A percentile compares a stretch with the other conserved stretches of the same genome.
These are phyloP conservation scores for Epizoanthus ramosus DNA, from an alignment of 92 coral and sea anemone genomes.

Conservation along the genomic window DNA sequence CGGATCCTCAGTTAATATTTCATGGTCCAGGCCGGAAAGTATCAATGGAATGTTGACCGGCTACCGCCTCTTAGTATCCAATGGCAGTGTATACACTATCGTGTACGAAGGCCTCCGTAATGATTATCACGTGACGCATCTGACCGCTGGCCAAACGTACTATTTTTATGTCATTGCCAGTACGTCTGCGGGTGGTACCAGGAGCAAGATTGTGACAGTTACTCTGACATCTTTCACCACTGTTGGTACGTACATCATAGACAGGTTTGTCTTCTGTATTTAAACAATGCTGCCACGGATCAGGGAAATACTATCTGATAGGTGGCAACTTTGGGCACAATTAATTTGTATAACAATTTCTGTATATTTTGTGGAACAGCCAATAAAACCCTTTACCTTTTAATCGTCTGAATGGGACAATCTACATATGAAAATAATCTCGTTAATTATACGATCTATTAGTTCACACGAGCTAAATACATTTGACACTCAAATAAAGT, in stretches of 20 bases:
- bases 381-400: too few species aligned
- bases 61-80: constrained; percentile 54
- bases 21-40: constrained; percentile 49
- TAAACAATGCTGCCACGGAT: too few species aligned
- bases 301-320: too few species aligned
- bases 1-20: constrained; percentile 47
- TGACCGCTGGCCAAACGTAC: constrained; percentile 62
- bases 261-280: too few species aligned
- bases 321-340: too few species aligned
- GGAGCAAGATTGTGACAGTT: constrained; percentile 6
- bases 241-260: constrained; percentile 2
- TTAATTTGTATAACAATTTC: too few species aligned
- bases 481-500: too few species aligned
- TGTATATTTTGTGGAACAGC: too few species aligned
- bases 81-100: constrained; percentile 22
- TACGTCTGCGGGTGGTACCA: constrained; percentile 58
- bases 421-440: too few species aligned
- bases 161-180: constrained; percentile 53
- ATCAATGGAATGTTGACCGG: constrained; percentile 56
- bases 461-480: too few species aligned
- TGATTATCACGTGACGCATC: constrained; percentile 55
- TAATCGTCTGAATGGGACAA: too few species aligned
- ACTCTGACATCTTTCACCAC: background rate
- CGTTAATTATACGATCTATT: too few species aligned
- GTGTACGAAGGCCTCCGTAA: constrained; percentile 45